phyloP scores from a whole-genome alignment of 2,797 vertebrate genomes.

The Oceanodroma leucorhoa region DNA sequence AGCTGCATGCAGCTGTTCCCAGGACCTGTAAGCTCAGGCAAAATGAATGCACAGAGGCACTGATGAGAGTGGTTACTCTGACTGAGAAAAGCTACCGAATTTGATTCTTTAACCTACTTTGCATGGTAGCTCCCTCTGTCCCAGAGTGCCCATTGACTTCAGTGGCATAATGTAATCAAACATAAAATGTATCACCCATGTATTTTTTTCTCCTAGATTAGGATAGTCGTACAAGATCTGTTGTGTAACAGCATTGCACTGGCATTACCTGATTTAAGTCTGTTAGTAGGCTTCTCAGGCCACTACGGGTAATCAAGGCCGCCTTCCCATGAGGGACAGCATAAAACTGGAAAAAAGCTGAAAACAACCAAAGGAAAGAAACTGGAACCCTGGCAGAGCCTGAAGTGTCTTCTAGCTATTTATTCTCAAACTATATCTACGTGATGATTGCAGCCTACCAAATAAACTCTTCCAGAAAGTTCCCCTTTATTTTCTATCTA shows the following conservation, averaged over 20 bases:
- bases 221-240: neutral
- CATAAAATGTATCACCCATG: neutral
- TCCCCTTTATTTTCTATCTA: neutral
- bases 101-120: neutral
- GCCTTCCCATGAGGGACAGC: conserved; percentile 32
- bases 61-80: neutral
- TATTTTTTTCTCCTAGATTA: neutral
- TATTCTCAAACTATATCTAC: neutral
- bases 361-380: neutral
- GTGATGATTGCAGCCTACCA: neutral
- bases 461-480: neutral
- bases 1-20: neutral
- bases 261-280: conserved; percentile 83
- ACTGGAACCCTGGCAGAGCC: neutral
- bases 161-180: neutral
- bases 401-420: neutral
- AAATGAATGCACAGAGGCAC: neutral
- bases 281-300: conserved; percentile 79
- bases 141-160: neutral
- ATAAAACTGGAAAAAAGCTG: conserved; percentile 81
- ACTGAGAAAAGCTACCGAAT: neutral
- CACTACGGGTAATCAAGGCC: conserved; percentile 69
- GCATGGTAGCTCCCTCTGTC: neutral
- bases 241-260: neutral
- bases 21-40: neutral